Evolutionary conservation across 1,140 invertebrate species (phyloP), one percentile per base, ranked within the genome.

Genomic region (Samia ricini): DNA sequence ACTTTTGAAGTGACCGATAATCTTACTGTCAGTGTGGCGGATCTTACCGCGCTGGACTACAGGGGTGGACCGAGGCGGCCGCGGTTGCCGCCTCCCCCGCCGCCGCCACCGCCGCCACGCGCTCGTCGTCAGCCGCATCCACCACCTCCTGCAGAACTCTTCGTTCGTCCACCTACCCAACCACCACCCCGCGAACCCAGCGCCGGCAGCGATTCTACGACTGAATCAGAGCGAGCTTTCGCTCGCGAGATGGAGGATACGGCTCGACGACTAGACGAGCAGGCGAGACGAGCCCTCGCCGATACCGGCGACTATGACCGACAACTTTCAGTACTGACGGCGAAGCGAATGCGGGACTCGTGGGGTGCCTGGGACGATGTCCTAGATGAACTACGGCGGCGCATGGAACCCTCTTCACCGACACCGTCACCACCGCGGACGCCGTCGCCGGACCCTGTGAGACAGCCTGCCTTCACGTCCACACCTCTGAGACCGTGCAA

Each of bases 321-420:
- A 4, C 91, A 92, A 60, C 78, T 92, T 3, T 92, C 92, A 1
- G 92, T 92, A 61, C 61, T 93, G 63, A 90, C 90, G 15, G 86
- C 87, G 57, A 76, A 76, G 26, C 74, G 88, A 7, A 74, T 89
- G 20, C 72, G 80, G n/a, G 85, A 90, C 63, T 83, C 82, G 5
- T 87, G 85, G 77, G 89, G 85, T 6, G 84, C 80, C 2, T 91
- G 89, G 83, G 88, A 91, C 61, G 88, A 90, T 66, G 90, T 91
- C 8, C 75, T 91, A 6, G 86, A 89, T 18, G 90, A 91, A 58
- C 63, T 91, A n/a, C 76, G 89, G 18, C 74, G 83, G 19, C 76
- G 88, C 15, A 79, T 83, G 59, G 79, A 81, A 21, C 80, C 80
- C 0, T 67, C 73, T 0, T 86, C 89, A 1, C 64, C 77, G 23